Percentiles rank a stretch among this genome's conserved stretches.
Evolutionary conservation across 2,888 invertebrate genomes (phyloP).

Genomic region (Yponomeuta cagnagella): DNA sequence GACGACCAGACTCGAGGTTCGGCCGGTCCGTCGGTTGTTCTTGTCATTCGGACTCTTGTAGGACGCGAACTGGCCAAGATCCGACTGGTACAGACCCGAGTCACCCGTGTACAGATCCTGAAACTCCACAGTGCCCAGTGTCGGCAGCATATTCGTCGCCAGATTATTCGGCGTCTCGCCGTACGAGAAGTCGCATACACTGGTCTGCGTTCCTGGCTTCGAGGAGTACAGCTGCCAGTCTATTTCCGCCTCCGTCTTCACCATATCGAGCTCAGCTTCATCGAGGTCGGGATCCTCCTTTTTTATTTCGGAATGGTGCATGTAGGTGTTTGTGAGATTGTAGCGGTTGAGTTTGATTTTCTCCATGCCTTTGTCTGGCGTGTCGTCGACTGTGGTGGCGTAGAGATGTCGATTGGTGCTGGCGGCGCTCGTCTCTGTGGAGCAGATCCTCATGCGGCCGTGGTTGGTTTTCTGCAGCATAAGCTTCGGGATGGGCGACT

Average conservation of each 20-base stretch:
- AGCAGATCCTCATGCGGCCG: constrained; percentile 44
- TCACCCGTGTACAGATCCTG: constrained; percentile 44
- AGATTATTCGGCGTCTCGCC: constrained; percentile 47
- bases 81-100: constrained; percentile 17
- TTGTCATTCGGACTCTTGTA: constrained; percentile 28
- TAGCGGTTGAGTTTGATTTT: constrained; percentile 25
- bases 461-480: constrained; percentile 60
- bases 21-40: constrained; percentile 30
- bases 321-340: constrained; percentile 34
- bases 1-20: constrained; percentile 9
- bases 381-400: constrained; percentile 23
- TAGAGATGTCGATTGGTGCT: constrained; percentile 38
- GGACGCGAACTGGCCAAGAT: not conserved
- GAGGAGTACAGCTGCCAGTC: constrained; percentile 43
- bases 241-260: constrained; percentile 47
- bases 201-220: constrained; percentile 16
- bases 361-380: not conserved
- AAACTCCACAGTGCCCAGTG: constrained; percentile 35
- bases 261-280: constrained; percentile 42
- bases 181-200: constrained; percentile 51
- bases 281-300: constrained; percentile 32
- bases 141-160: constrained; percentile 34
- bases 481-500: constrained; percentile 65
- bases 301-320: constrained; percentile 32
- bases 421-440: constrained; percentile 26